These are phyloP conservation scores for Oegoconia quadripuncta DNA, from an alignment of 2,888 invertebrate genomes.

Conservation along the genomic window DNA sequence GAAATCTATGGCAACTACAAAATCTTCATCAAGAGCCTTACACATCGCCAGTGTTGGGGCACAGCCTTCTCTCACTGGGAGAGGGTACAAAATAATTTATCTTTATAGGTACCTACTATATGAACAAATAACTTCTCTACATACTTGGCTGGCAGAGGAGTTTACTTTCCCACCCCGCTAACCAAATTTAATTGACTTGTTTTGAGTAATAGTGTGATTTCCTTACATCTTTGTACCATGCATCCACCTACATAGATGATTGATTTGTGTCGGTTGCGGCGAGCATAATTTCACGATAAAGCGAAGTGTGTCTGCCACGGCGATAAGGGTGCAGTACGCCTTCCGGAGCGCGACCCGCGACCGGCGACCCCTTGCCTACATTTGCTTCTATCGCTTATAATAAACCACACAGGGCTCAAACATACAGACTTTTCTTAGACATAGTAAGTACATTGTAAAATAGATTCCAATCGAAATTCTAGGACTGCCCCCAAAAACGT, in stretches of 20 bases:
- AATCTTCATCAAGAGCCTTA: too few species aligned
- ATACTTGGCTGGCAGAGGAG: neutral
- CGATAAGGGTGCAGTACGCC: slow-evolving; percentile 69
- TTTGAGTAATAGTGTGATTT: too few species aligned
- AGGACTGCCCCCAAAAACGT: too few species aligned
- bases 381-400: slow-evolving; percentile 43
- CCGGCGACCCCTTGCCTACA: slow-evolving; percentile 32
- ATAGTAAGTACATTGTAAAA: too few species aligned
- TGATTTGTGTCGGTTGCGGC: slow-evolving; percentile 52
- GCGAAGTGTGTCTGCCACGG: slow-evolving; percentile 61
- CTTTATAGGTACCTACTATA: too few species aligned
- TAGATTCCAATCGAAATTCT: too few species aligned
- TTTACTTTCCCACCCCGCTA: neutral
- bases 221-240: neutral
- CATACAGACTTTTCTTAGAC: slow-evolving; percentile 13
- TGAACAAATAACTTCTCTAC: too few species aligned
- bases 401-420: slow-evolving; percentile 27
- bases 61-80: too few species aligned
- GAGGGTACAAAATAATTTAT: too few species aligned
- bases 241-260: slow-evolving; percentile 36
- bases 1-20: too few species aligned
- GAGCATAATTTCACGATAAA: slow-evolving; percentile 69
- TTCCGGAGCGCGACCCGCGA: slow-evolving; percentile 69
- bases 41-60: too few species aligned
- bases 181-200: too few species aligned